Percentiles rank a stretch among this genome's conserved stretches.
Evolutionary conservation across 1,140 invertebrate species (phyloP).

Genomic region (Chironomus tepperi): DNA sequence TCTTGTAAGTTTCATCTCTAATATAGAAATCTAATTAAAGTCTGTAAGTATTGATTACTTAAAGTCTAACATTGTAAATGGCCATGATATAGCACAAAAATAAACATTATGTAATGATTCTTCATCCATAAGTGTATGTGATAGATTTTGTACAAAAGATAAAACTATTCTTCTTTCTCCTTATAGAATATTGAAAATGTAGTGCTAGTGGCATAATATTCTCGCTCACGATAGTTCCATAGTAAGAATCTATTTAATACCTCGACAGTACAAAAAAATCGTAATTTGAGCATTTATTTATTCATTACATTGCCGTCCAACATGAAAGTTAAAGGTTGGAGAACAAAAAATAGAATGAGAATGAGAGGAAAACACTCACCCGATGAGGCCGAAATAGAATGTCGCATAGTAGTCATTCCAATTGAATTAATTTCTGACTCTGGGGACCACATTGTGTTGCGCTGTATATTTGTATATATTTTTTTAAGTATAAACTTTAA

Average conservation of each 20-base stretch:
- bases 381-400: constrained; percentile 40
- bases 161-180: no score
- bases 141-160: no score
- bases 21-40: no score
- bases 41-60: no score
- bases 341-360: background rate
- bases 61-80: no score
- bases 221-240: background rate
- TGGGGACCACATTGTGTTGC: constrained; percentile 37
- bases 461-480: background rate
- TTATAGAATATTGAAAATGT: background rate
- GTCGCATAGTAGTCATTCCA: constrained; percentile 42
- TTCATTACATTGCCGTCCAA: background rate
- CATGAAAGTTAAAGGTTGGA: background rate
- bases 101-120: no score
- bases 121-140: no score
- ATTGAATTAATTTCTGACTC: constrained; percentile 43
- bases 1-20: no score
- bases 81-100: no score
- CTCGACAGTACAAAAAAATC: background rate
- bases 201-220: background rate
- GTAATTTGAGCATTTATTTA: background rate
- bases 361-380: constrained; percentile 33
- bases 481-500: background rate
- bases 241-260: background rate